phyloP scores from a whole-genome alignment of 2,797 vertebrate species.

The Cygnus olor region DNA sequence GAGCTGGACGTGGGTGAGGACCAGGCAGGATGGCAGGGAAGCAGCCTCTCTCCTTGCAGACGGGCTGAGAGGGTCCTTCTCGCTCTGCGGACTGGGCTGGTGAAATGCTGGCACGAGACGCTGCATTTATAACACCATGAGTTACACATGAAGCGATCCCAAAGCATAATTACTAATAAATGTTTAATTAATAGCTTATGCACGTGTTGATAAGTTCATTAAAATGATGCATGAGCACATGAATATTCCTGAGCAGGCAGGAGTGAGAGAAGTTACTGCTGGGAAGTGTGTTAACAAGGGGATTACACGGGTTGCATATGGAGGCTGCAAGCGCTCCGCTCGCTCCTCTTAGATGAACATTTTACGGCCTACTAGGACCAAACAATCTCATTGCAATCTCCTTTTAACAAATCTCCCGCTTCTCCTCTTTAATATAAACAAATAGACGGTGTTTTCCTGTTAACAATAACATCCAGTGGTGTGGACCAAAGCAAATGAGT shows the following conservation, averaged over 20 bases:
- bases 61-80: neutral
- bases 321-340: neutral
- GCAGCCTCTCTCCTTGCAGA: neutral
- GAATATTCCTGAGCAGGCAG: constrained; percentile 48
- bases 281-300: neutral
- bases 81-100: neutral
- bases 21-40: neutral
- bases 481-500: constrained; percentile 4
- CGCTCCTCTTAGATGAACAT: neutral
- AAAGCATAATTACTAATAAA: constrained; percentile 35
- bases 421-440: neutral
- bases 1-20: neutral
- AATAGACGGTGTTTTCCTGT: neutral
- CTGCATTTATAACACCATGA: neutral
- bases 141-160: neutral
- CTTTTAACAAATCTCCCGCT: neutral
- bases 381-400: neutral
- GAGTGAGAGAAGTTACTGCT: constrained; percentile 1
- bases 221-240: constrained; percentile 43
- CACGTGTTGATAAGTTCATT: constrained; percentile 52
- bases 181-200: constrained; percentile 44
- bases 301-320: neutral
- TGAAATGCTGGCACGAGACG: neutral
- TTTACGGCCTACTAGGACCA: neutral
- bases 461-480: neutral